These are phyloP conservation scores for Parauchenoglanis ngamensis DNA, from an alignment of 2,797 vertebrate species.

Conservation along the genomic window DNA sequence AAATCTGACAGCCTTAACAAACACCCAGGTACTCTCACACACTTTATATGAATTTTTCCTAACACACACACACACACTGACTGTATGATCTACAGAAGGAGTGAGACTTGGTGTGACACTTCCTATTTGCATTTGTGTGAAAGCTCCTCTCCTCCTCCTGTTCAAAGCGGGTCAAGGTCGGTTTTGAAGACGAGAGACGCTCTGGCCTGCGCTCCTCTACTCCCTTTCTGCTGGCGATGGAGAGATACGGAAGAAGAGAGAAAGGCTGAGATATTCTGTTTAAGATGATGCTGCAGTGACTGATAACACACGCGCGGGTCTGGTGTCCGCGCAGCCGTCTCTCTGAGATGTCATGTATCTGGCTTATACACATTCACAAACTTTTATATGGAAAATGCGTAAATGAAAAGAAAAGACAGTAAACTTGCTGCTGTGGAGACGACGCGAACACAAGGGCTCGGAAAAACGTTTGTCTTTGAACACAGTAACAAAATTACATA, in stretches of 20 bases:
- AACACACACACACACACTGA: background rate
- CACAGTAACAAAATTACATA: slow-evolving; percentile 18
- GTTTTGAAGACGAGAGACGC: slow-evolving; percentile 56
- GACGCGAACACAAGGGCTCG: background rate
- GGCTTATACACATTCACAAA: background rate
- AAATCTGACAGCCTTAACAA: background rate
- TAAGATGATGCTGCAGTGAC: background rate
- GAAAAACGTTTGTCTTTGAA: background rate
- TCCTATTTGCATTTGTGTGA: slow-evolving; percentile 8
- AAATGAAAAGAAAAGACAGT: background rate
- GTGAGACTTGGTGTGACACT: slow-evolving; percentile 15
- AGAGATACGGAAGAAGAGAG: background rate
- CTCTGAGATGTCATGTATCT: background rate
- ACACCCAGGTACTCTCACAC: no score
- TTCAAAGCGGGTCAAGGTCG: slow-evolving; percentile 56
- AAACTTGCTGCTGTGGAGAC: background rate
- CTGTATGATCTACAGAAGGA: slow-evolving; percentile 5
- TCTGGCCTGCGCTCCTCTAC: slow-evolving; percentile 25
- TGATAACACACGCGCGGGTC: background rate
- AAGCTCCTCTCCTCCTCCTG: background rate
- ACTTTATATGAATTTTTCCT: background rate
- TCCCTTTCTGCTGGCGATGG: background rate
- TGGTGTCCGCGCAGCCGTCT: background rate
- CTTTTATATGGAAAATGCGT: background rate
- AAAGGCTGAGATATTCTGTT: slow-evolving; percentile 5